Base-by-base conservation (phyloP, 1,140 invertebrate genomes). In the Scylla paramamosain region DNA sequence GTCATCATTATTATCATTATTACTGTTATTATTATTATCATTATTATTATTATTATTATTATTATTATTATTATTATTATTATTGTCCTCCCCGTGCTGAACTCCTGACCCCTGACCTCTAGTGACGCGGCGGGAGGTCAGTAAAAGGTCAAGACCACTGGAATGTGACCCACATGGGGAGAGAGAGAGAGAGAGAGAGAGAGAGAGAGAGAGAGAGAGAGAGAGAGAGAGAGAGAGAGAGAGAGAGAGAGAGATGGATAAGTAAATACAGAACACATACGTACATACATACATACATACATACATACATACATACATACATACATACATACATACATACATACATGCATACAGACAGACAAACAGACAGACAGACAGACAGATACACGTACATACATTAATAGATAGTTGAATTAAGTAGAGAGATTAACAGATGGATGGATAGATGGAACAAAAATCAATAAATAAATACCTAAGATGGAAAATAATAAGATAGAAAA, bases 21-120 rank as follows among this genome's bases (percentile, higher is more conserved):
- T 87, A 87, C 32, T 39, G 32, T 87, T 87, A 87, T 87, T 77
- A 20, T n/a, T 77, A 77, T 77, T 77, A 25, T n/a, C 25, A n/a
- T n/a, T 77, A 25, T 77, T 77, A 77, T n/a, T 77, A 87, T 87
- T 87, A 32, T 87, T 87, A 87, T 87, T 39, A 87, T 87, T 12
- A 87, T 32, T 32, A 87, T 87, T 39, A 87, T 87, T 87, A 87
- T 87, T 39, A 87, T 87, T 39, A 87, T 87, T 39, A 87, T 87
- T 87, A 32, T n/a, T 28, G 25, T 12, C 14, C 6, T 39, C n/a
- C 14, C 29, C 2, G 28, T 1, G 14, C 3, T 87, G 28, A 25
- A 87, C 14, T 28, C 8, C 1, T 77, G 67, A 59, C 52, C 52
- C 2, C 20, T 77, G 67, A 77, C 67, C 67, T 77, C 20, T n/a